phyloP scores from a whole-genome alignment of 2,113 vertebrate species.

The Pelmatolapia mariae region DNA sequence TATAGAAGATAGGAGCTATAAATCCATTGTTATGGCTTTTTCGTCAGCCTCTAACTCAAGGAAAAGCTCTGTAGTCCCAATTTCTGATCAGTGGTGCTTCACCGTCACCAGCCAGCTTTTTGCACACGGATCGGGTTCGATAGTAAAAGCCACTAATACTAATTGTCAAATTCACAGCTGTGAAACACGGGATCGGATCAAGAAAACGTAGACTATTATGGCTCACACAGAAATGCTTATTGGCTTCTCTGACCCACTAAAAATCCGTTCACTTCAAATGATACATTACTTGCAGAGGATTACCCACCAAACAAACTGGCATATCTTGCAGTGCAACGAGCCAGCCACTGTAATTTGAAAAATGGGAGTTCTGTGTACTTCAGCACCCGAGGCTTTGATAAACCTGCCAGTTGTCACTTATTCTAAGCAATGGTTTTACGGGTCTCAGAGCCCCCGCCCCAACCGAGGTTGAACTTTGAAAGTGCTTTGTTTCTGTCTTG shows the following conservation, averaged over 20 bases:
- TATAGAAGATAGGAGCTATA: slow-evolving; percentile 39
- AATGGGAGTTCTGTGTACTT: neutral
- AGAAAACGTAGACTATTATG: neutral
- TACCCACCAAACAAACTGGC: slow-evolving; percentile 29
- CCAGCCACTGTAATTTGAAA: slow-evolving; percentile 9
- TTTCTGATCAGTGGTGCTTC: neutral
- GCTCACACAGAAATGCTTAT: neutral
- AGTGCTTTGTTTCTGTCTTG: slow-evolving; percentile 9
- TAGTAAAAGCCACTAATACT: slow-evolving; percentile 12
- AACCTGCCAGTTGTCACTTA: neutral
- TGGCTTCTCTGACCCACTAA: slow-evolving; percentile 10
- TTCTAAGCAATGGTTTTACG: neutral
- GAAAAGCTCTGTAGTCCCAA: neutral
- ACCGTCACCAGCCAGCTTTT: neutral
- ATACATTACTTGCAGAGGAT: neutral
- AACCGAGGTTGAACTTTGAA: neutral
- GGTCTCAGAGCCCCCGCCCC: neutral
- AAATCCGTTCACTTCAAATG: slow-evolving; percentile 15
- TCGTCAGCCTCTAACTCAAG: slow-evolving; percentile 11
- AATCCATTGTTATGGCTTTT: slow-evolving; percentile 41
- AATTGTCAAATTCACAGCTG: slow-evolving; percentile 5
- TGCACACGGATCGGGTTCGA: neutral
- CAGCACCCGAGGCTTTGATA: neutral
- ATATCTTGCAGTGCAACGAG: neutral
- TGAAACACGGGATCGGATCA: neutral